Base-by-base conservation (phyloP, 1,140 invertebrate genomes). In the Drosophila sp. region DNA sequence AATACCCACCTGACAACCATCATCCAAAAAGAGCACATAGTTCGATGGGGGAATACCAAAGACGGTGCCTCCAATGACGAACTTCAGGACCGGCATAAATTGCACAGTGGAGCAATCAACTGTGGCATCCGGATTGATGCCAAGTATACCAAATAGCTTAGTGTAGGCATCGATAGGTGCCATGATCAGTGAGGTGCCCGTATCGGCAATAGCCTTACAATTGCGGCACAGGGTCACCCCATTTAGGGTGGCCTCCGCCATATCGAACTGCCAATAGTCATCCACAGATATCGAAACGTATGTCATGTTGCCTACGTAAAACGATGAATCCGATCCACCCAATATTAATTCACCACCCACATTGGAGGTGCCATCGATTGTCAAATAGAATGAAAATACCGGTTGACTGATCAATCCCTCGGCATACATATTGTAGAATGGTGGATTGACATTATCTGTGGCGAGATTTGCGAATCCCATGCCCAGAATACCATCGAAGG, bases 401-500 rank as follows among this genome's bases (percentile, higher is more conserved):
- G 97, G 94, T 62, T 94, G 84, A 2, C 93, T 84, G 4, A 99
- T 93, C 3, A 97, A 92, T 11, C 94, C 94, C 93, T 99, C 98
- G 13, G 94, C 93, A 4, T 98, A 93, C 97, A 99, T 98, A 87
- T 97, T 97, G 92, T 99, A 95, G 92, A 99, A 99, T 6, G 98
- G 96, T 0, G 98, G 98, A 14, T 93, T 92, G n/a, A 99, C 97
- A 57, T 95, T 94, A 93, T 99, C 97, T 70, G 97, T 97, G 48
- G 97, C 94, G 90, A 99, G 98, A 21, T 93, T 94, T 69, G 94
- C 93, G 91, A 97, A 99, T 5, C 94, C 97, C 95, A 99, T 95
- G 73, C 98, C 98, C 25, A 99, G 93, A 79, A 99, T 99, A 66
- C 99, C 99, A 92, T 99, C 99, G 92, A 99, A 99, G 92, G 21